Conservation (phyloP, 2,888 invertebrate genomes). For the Ligdia adustata region DNA sequence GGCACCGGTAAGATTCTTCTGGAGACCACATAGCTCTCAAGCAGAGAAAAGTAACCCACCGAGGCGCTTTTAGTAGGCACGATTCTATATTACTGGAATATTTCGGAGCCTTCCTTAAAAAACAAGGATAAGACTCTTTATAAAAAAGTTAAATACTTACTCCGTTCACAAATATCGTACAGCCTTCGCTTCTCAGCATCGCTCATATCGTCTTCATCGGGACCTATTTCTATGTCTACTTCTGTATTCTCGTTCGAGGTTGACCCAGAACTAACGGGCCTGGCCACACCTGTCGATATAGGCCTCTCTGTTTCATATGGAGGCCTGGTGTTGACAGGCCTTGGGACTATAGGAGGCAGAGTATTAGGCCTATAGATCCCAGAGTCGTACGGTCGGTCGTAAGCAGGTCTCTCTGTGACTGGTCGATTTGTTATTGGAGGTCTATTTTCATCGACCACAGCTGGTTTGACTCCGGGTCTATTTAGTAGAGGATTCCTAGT, state of each 20-base stretch:
- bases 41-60: no score
- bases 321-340: constrained; percentile 16
- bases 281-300: background rate
- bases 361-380: constrained; percentile 27
- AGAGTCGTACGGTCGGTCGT: constrained; percentile 32
- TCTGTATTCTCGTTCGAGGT: constrained; percentile 18
- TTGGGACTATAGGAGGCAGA: background rate
- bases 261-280: background rate
- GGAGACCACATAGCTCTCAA: no score
- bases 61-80: no score
- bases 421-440: constrained; percentile 71
- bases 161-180: constrained; percentile 60
- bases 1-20: no score
- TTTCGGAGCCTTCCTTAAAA: no score
- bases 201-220: constrained; percentile 66
- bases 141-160: constrained; percentile 54
- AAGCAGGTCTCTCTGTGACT: constrained; percentile 31
- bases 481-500: constrained; percentile 42
- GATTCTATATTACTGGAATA: no score
- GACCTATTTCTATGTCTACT: constrained; percentile 57
- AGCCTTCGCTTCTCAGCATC: constrained; percentile 57
- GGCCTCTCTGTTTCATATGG: constrained; percentile 7
- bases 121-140: no score
- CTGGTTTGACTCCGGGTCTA: constrained; percentile 63
- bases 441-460: constrained; percentile 46